A percentile compares a stretch with the other conserved stretches of the same genome.
phyloP scores from a whole-genome alignment of 2,113 vertebrate species.

The Pygoscelis antarcticus region DNA sequence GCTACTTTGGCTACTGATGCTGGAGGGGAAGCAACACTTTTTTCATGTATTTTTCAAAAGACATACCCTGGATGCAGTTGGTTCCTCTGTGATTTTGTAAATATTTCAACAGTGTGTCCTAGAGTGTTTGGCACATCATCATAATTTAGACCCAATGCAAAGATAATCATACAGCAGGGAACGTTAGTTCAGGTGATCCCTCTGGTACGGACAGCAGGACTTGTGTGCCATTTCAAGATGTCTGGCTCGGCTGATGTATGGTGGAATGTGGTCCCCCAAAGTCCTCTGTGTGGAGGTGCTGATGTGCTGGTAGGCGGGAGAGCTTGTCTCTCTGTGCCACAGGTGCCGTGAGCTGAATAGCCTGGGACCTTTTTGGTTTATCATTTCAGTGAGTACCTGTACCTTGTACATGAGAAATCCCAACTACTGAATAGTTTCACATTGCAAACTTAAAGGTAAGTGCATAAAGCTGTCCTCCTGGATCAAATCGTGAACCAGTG shows the following conservation, averaged over 20 bases:
- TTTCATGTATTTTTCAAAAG: not conserved
- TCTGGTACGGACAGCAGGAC: not conserved
- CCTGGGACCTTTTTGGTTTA: not conserved
- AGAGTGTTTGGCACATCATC: not conserved
- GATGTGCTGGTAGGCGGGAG: not conserved
- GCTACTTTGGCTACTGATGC: not conserved
- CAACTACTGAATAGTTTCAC: not conserved
- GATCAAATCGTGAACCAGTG: fast-evolving
- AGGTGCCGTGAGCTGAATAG: not conserved
- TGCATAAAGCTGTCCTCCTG: not conserved
- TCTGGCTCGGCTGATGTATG: fast-evolving
- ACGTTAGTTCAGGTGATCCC: not conserved
- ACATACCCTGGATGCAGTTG: not conserved
- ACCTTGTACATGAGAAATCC: not conserved
- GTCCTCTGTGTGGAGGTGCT: not conserved
- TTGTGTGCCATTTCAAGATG: not conserved
- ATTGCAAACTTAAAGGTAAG: not conserved
- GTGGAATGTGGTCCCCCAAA: not conserved
- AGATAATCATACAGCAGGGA: not conserved
- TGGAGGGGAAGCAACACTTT: not conserved
- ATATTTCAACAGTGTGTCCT: not conserved
- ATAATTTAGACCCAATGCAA: not conserved
- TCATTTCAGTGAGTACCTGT: not conserved
- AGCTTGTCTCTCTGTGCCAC: not conserved
- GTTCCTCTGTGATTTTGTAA: not conserved